These are phyloP conservation scores for Aphelenchoides bicaudatus DNA, from an alignment of 2,888 invertebrate species.

Conservation along the genomic window DNA sequence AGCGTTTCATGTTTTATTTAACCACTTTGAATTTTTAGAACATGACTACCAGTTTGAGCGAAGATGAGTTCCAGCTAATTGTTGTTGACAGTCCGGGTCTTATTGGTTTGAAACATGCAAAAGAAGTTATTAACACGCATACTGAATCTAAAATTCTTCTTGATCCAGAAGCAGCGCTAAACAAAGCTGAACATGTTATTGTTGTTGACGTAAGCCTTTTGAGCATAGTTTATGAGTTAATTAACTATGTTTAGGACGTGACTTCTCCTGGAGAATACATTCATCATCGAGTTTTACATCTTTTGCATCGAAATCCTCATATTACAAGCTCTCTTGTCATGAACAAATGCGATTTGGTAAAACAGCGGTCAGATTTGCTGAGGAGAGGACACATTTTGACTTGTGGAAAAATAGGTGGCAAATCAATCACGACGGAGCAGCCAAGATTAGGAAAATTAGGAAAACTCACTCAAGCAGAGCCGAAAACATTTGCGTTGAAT, in stretches of 20 bases:
- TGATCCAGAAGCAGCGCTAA: constrained; percentile 54
- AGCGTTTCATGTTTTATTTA: neutral
- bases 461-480: neutral
- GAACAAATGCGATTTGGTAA: constrained; percentile 75
- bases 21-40: neutral
- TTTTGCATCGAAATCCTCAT: constrained; percentile 54
- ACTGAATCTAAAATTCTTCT: constrained; percentile 42
- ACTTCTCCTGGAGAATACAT: constrained; percentile 55
- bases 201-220: constrained; percentile 49
- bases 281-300: constrained; percentile 55
- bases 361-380: constrained; percentile 71
- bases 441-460: constrained; percentile 28
- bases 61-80: constrained; percentile 72
- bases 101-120: constrained; percentile 46
- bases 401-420: constrained; percentile 63
- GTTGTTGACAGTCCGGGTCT: constrained; percentile 87
- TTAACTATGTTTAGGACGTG: constrained; percentile 42
- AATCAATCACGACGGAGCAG: constrained; percentile 21
- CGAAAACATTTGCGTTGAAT: constrained; percentile 16
- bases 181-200: constrained; percentile 52
- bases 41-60: constrained; percentile 32
- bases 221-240: constrained; percentile 16
- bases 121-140: constrained; percentile 35
- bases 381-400: constrained; percentile 72
- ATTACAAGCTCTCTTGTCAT: constrained; percentile 72